Evolutionary conservation across 2,797 vertebrate species (phyloP).

Genomic region (Eremophila alpestris): DNA sequence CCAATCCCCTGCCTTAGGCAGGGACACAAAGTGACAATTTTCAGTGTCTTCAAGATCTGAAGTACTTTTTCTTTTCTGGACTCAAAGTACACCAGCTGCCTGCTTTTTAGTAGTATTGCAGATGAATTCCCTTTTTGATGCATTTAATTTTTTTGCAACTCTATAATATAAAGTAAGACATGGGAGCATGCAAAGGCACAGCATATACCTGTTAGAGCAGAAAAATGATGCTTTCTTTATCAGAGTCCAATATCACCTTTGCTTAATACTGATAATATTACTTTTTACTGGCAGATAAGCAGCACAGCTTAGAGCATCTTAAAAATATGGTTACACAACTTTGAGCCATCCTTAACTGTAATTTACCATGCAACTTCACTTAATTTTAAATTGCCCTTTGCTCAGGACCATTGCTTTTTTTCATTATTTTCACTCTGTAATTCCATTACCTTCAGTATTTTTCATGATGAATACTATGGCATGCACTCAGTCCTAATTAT

Average conservation of each 20-base stretch:
- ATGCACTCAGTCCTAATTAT: background rate
- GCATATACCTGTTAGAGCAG: background rate
- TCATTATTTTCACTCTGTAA: background rate
- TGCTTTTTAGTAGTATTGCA: background rate
- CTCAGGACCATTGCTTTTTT: background rate
- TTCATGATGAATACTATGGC: constrained; percentile 33
- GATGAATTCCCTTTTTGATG: background rate
- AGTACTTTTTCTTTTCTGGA: background rate
- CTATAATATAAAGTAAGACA: background rate
- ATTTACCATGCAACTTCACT: background rate
- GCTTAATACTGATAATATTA: background rate
- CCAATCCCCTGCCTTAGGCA: background rate
- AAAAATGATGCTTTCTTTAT: background rate
- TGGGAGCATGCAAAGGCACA: background rate
- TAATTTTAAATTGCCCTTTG: constrained; percentile 38
- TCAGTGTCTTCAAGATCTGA: background rate
- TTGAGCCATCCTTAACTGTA: background rate
- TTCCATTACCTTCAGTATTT: constrained; percentile 30
- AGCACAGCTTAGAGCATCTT: background rate
- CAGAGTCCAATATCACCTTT: background rate
- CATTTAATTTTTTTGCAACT: background rate
- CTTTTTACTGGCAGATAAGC: background rate
- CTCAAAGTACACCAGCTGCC: background rate
- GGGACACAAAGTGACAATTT: background rate
- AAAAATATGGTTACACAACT: background rate